phyloP scores from a whole-genome alignment of 1,140 invertebrate species.

The Varroa destructor region DNA sequence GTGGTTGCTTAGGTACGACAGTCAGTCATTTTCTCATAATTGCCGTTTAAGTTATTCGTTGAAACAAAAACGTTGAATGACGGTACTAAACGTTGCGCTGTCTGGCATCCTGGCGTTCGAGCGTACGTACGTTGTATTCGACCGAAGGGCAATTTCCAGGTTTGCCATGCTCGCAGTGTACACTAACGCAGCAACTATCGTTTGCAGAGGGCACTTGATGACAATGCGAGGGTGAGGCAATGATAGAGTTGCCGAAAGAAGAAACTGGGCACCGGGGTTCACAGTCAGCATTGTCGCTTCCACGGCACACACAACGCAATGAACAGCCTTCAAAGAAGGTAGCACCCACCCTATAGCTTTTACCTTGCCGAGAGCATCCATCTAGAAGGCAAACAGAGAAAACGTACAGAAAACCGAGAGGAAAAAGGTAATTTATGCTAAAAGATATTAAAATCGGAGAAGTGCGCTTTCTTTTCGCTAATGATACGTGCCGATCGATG shows the following conservation, averaged over 20 bases:
- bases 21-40: no score
- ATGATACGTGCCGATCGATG: neutral
- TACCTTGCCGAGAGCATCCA: constrained; percentile 39
- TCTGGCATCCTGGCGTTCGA: no score
- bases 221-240: constrained; percentile 55
- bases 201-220: constrained; percentile 51
- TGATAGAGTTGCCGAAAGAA: constrained; percentile 39
- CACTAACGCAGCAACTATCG: constrained; percentile 61
- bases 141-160: constrained; percentile 28
- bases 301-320: constrained; percentile 39
- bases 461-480: neutral
- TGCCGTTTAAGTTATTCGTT: no score
- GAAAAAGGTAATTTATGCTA: neutral
- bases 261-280: constrained; percentile 32
- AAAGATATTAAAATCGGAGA: neutral
- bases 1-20: no score
- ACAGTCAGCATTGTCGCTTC: constrained; percentile 31
- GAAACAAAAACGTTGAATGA: no score
- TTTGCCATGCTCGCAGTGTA: constrained; percentile 46
- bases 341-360: constrained; percentile 39
- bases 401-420: neutral
- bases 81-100: no score
- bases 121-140: neutral
- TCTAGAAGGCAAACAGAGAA: constrained; percentile 33
- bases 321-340: constrained; percentile 41